Base-by-base conservation (phyloP, 23 tunicate genomes). In the Pegea sp. region DNA sequence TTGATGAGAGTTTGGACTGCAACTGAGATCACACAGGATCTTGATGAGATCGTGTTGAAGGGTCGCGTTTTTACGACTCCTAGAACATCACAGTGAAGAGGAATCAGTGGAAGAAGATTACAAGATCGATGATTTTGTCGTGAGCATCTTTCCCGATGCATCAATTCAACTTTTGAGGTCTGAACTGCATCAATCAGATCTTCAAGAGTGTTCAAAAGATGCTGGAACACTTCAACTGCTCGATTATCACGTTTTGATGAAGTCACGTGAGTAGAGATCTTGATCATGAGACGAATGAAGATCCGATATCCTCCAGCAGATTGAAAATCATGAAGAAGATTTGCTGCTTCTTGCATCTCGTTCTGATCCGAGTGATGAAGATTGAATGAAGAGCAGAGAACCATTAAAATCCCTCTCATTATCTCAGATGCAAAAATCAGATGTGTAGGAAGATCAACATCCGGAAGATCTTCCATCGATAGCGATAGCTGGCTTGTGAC, bases 311-410 rank as follows among this genome's bases (percentile, higher is more conserved):
- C 95, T 16, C 61, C 60, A 30, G 62, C 50, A 42, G 48, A 27
- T n/a, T 74, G 33, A 46, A 84, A 84, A 58, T 84, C 95, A 28
- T 84, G 95, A 23, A 84, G 26, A 5, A 84, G 56, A 20, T 34
- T 32, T 44, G 69, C 62, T 0, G 69, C 76, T 48, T 67, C 76
- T 2, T 59, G 57, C 16, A 57, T 72, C 24, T 68, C 63, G 44
- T 48, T 53, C 5, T 62, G 21, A 19, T 62, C 30, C 28, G 56
- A 53, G 1, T 62, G 62, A 3, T 54, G 24, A 22, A 11, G 25
- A 18, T 64, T 43, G 27, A 78, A 23, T 59, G 58, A 49, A 19
- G 31, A 29, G 5, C 64, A 44, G 21, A 68, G 29, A 28, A 74
- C n/a, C 5, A 54, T 49, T 49, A 74, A 66, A 4, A 66, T 30